Percentiles rank a stretch among this genome's conserved stretches.
Conservation (phyloP, 2,888 invertebrate genomes). For the Hirtodrosophila confusa region DNA sequence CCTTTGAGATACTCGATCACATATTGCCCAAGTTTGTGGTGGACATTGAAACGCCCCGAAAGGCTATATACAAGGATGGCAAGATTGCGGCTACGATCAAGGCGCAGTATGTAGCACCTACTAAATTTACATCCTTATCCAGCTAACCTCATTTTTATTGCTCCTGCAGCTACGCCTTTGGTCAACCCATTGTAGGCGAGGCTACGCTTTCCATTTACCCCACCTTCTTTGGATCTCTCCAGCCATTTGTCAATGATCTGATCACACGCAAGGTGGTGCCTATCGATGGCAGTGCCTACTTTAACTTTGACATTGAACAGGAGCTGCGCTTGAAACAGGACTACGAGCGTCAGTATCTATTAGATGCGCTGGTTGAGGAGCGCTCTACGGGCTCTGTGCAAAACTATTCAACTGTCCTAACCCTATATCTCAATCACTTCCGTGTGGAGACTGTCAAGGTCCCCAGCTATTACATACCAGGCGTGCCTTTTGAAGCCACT, state of each 20-base stretch:
- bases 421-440: slow-evolving; percentile 91
- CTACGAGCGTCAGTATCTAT: slow-evolving; percentile 91
- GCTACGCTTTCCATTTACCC: slow-evolving; percentile 94
- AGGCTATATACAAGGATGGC: slow-evolving; percentile 93
- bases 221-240: slow-evolving; percentile 86
- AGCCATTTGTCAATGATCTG: slow-evolving; percentile 83
- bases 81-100: slow-evolving; percentile 90
- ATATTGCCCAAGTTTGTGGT: slow-evolving; percentile 97
- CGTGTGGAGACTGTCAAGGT: slow-evolving; percentile 92
- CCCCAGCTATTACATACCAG: slow-evolving; percentile 96
- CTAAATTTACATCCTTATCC: not conserved
- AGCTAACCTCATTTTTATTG: not conserved
- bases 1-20: slow-evolving; percentile 92
- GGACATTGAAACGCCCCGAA: slow-evolving; percentile 92
- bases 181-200: slow-evolving; percentile 94
- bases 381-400: slow-evolving; percentile 92
- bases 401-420: slow-evolving; percentile 91
- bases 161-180: slow-evolving; percentile 84
- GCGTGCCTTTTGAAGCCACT: slow-evolving; percentile 88
- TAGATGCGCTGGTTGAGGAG: slow-evolving; percentile 97
- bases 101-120: slow-evolving; percentile 83
- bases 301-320: slow-evolving; percentile 91
- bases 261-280: slow-evolving; percentile 89
- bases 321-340: slow-evolving; percentile 92
- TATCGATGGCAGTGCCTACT: slow-evolving; percentile 87